Evolutionary conservation across 2,888 invertebrate genomes (phyloP).

Genomic region (Caenorhabditis sp.): DNA sequence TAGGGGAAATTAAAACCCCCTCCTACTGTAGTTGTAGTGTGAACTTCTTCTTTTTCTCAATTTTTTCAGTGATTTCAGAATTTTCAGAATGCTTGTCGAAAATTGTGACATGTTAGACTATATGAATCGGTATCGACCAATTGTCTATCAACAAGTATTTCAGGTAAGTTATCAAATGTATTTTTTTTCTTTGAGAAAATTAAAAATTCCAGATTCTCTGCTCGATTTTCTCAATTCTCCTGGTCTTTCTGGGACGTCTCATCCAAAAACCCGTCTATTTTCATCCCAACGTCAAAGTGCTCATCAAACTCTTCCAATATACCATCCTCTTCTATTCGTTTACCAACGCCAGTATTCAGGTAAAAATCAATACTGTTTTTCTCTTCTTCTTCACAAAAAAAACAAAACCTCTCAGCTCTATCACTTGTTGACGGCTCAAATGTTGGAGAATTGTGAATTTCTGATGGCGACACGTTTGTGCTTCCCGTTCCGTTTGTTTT

Average conservation of each 20-base stretch:
- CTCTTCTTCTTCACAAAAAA: no score
- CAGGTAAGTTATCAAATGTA: background rate
- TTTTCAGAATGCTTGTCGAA: background rate
- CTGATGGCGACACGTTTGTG: background rate
- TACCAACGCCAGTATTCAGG: background rate
- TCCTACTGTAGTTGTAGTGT: no score
- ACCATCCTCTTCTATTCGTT: background rate
- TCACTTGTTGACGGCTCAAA: background rate
- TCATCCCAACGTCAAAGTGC: background rate
- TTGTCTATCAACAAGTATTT: background rate
- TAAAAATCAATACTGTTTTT: no score
- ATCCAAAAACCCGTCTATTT: background rate
- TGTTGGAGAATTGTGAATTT: background rate
- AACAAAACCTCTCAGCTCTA: background rate
- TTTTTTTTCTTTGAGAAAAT: no score
- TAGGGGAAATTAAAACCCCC: no score
- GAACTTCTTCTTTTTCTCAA: no score
- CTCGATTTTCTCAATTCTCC: background rate
- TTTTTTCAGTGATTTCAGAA: no score
- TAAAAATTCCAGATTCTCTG: background rate
- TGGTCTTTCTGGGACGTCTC: background rate
- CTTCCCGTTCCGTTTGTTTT: background rate
- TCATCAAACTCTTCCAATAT: background rate
- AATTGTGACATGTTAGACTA: background rate
- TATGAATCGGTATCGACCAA: background rate